A percentile compares a stretch with the other conserved stretches of the same genome.
phyloP scores from a whole-genome alignment of 2,797 vertebrate genomes.

The Eutrigla gurnardus region DNA sequence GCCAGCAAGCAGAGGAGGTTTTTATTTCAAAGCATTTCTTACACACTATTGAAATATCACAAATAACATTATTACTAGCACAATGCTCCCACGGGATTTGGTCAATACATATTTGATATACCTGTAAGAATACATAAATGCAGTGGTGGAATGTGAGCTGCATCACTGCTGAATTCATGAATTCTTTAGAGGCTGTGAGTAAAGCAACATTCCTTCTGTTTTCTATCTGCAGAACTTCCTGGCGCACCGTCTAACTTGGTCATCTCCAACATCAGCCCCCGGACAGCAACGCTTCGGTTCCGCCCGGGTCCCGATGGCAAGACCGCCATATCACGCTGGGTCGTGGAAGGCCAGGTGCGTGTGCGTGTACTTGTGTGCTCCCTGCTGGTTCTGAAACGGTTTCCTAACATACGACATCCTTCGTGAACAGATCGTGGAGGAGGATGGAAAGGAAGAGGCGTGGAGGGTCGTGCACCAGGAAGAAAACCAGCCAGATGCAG shows the following conservation, averaged over 20 bases:
- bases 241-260: constrained; percentile 93
- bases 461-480: constrained; percentile 91
- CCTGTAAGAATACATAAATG: constrained; percentile 17
- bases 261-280: constrained; percentile 97
- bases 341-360: constrained; percentile 92
- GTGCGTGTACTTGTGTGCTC: neutral
- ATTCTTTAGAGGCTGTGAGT: neutral
- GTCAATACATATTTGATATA: constrained; percentile 37
- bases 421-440: constrained; percentile 69
- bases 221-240: constrained; percentile 87
- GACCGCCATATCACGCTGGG: constrained; percentile 92
- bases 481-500: constrained; percentile 90
- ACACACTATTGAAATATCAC: constrained; percentile 17
- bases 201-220: constrained; percentile 26
- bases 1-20: neutral
- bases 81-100: neutral
- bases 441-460: constrained; percentile 83
- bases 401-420: neutral
- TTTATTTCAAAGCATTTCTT: constrained; percentile 25
- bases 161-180: neutral
- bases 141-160: neutral
- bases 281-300: constrained; percentile 91
- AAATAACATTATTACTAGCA: constrained; percentile 13
- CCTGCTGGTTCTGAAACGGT: constrained; percentile 1
- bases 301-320: constrained; percentile 92